Conservation (phyloP, 2,888 invertebrate genomes). For the Eilema caniola region DNA sequence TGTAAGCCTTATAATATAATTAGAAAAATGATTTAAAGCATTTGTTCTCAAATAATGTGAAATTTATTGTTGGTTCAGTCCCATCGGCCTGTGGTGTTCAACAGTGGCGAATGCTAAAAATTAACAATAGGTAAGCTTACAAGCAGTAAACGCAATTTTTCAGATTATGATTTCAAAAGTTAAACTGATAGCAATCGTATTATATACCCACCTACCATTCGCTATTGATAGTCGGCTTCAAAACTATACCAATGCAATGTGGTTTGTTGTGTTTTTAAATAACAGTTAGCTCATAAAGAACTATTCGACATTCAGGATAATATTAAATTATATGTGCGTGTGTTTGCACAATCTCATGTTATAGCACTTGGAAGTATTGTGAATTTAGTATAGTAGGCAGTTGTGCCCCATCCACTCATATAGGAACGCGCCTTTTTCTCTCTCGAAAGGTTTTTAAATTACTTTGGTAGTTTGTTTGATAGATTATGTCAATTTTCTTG, state of each 20-base stretch:
- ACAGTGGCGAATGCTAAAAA: background rate
- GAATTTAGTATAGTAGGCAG: conserved; percentile 42
- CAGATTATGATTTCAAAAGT: background rate
- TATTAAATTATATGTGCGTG: conserved; percentile 4
- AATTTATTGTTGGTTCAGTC: background rate
- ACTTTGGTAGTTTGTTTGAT: background rate
- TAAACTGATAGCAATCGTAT: background rate
- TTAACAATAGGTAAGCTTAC: background rate
- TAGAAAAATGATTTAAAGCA: background rate
- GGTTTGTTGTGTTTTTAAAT: background rate
- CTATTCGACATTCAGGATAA: background rate
- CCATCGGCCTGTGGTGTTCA: background rate
- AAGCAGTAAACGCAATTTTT: background rate
- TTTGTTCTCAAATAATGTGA: background rate
- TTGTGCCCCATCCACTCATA: conserved; percentile 52
- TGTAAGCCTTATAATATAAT: background rate
- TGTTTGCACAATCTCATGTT: conserved; percentile 13
- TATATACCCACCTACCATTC: no score
- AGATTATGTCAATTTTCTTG: background rate
- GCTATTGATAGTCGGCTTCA: background rate
- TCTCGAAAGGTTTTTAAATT: conserved; percentile 17
- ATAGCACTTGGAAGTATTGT: conserved; percentile 37
- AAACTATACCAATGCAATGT: background rate
- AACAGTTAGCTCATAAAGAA: background rate
- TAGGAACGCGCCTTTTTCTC: conserved; percentile 16